Conservation (phyloP, 1,140 invertebrate genomes). For the Sycobia sp. region DNA sequence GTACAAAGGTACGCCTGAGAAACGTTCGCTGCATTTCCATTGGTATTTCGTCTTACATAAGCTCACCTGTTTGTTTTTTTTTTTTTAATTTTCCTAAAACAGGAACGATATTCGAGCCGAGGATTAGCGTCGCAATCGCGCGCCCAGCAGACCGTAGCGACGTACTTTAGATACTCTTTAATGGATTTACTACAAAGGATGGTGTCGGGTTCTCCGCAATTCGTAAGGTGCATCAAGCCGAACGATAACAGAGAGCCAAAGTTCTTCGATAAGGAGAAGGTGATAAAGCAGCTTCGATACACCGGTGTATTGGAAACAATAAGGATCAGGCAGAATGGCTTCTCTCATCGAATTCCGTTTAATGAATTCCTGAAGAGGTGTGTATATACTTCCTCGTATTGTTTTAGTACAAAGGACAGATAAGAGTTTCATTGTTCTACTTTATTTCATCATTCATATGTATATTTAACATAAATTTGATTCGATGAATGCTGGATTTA, state of each 20-base stretch:
- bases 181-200: conserved; percentile 87
- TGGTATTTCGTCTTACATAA: no score
- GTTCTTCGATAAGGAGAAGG: conserved; percentile 74
- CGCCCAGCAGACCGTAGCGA: conserved; percentile 82
- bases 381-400: not conserved
- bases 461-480: no score
- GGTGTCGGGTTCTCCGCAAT: conserved; percentile 79
- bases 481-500: no score
- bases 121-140: conserved; percentile 80
- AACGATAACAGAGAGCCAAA: conserved; percentile 75
- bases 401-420: not conserved
- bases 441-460: no score
- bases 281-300: conserved; percentile 77
- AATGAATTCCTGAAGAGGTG: conserved; percentile 81
- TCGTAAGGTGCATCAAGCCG: conserved; percentile 84
- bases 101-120: conserved; percentile 65
- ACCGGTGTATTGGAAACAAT: conserved; percentile 85
- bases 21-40: no score
- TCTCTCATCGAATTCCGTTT: conserved; percentile 79
- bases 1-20: conserved; percentile 52
- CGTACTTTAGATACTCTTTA: conserved; percentile 82
- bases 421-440: no score
- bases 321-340: conserved; percentile 79
- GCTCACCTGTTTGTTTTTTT: no score
- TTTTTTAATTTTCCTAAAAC: conserved; percentile 17